Evolutionary conservation across 2,113 vertebrate species (phyloP), one percentile per base, ranked within the genome.

Genomic region (Crypturellus undulatus): DNA sequence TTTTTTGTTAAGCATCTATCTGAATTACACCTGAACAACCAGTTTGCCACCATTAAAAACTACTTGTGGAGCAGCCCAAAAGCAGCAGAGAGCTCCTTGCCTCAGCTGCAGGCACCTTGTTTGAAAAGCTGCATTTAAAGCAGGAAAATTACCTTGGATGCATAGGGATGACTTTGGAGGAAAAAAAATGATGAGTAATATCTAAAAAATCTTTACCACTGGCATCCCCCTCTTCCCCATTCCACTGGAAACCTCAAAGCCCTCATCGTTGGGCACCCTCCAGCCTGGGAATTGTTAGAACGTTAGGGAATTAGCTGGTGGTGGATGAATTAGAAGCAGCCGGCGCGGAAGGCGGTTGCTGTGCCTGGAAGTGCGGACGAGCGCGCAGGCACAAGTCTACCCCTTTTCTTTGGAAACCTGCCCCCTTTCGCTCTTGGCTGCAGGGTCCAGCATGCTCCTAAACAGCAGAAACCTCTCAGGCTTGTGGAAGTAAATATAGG

Each of bases 341-440:
- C 9, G 4, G 12, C n/a, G 30, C 59, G 77, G 82, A 80, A 47
- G 9, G 63, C 36, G 7, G 69, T 79, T 34, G 32, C 76, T 60
- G 75, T 80, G 56, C 75, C 63, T 22, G 3, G 67, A 40, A 79
- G 69, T 2, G n/a, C 65, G 59, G 65, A 34, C 13, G 22, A 54
- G 25, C 30, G 43, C 1, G 43, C 8, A 22, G 75, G 78, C 0
- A 4, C 16, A 36, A 58, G 72, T 63, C 43, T 45, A 5, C 2
- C 0, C 52, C 71, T 73, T 56, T 51, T 38, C 19, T 87, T 60
- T 36, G 60, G 58, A 4, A 0, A 0, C 22, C 21, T 26, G 26
- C 21, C 78, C 62, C 21, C 17, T 45, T 75, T 90, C 26, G 19
- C 86, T 54, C 34, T 79, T 45, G 64, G 51, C 79, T 78, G 65